These are phyloP conservation scores for Lynx canadensis DNA, from an alignment of 2,113 vertebrate species.

Conservation along the genomic window DNA sequence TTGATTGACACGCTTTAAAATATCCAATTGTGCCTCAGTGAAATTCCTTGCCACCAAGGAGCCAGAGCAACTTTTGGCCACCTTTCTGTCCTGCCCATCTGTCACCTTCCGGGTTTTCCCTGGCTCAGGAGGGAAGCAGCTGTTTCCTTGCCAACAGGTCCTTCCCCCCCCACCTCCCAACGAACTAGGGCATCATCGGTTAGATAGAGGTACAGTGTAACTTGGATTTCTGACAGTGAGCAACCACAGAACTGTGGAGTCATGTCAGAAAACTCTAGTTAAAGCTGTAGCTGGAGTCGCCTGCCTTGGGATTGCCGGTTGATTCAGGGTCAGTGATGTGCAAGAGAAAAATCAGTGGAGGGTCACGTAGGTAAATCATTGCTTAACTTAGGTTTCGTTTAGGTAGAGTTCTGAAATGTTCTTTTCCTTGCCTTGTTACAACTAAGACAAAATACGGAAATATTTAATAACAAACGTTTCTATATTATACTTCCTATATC, in stretches of 20 bases:
- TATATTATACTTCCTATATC: slow-evolving; percentile 41
- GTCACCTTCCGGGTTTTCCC: slow-evolving; percentile 48
- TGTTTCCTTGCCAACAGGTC: slow-evolving; percentile 71
- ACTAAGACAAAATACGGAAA: slow-evolving; percentile 43
- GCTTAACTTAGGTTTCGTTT: slow-evolving; percentile 52
- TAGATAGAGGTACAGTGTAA: slow-evolving; percentile 57
- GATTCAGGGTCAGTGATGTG: slow-evolving; percentile 18
- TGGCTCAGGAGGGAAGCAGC: slow-evolving; percentile 70
- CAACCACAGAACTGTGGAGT: slow-evolving; percentile 1
- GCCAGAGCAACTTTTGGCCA: slow-evolving; percentile 46
- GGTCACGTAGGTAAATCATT: slow-evolving; percentile 39
- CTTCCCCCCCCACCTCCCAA: slow-evolving; percentile 42
- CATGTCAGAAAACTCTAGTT: slow-evolving; percentile 43
- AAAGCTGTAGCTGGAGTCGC: slow-evolving; percentile 38
- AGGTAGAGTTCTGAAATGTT: slow-evolving; percentile 54
- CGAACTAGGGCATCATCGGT: slow-evolving; percentile 44
- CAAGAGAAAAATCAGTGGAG: slow-evolving; percentile 47
- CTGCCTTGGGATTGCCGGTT: slow-evolving; percentile 20
- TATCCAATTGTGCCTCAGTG: slow-evolving; percentile 7
- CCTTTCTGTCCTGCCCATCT: slow-evolving; percentile 53
- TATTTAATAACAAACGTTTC: slow-evolving; percentile 29
- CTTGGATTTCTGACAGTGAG: slow-evolving; percentile 50
- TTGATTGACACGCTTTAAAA: slow-evolving; percentile 37
- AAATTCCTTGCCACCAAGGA: slow-evolving; percentile 50
- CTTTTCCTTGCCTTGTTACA: slow-evolving; percentile 50